Evolutionary conservation across 2,113 vertebrate genomes (phyloP).

Genomic region (Lipotes vexillifer): DNA sequence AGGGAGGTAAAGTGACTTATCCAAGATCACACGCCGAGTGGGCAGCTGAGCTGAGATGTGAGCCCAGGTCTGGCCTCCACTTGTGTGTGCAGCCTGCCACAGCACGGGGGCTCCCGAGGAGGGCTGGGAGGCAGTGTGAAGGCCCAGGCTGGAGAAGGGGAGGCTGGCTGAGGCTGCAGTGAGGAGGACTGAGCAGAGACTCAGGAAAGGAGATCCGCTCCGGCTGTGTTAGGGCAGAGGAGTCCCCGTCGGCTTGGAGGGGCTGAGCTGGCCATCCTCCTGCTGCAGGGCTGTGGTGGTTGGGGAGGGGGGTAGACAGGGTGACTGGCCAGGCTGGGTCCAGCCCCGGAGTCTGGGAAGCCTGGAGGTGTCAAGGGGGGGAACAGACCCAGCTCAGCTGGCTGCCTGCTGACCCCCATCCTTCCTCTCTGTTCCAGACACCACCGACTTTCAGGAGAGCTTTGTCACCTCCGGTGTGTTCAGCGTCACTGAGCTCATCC

Average conservation of each 20-base stretch:
- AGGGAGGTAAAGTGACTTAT: background rate
- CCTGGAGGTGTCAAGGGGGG: background rate
- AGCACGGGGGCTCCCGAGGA: fast-evolving
- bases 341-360: background rate
- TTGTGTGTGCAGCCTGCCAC: background rate
- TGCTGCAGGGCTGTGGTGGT: background rate
- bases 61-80: background rate
- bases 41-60: too few species aligned
- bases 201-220: background rate
- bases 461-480: slow-evolving; percentile 98
- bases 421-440: slow-evolving; percentile 82
- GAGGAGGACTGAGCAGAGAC: background rate
- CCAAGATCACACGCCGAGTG: background rate
- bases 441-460: slow-evolving; percentile 96
- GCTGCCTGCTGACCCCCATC: fast-evolving
- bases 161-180: background rate
- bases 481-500: slow-evolving; percentile 98
- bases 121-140: background rate
- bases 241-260: too few species aligned
- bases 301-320: background rate
- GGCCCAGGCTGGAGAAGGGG: background rate
- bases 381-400: background rate
- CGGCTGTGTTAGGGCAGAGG: background rate
- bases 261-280: too few species aligned
- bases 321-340: too few species aligned